Percentiles rank a stretch among this genome's conserved stretches.
Conservation (phyloP, 2,113 vertebrate species). For the Thalassoma bifasciatum region DNA sequence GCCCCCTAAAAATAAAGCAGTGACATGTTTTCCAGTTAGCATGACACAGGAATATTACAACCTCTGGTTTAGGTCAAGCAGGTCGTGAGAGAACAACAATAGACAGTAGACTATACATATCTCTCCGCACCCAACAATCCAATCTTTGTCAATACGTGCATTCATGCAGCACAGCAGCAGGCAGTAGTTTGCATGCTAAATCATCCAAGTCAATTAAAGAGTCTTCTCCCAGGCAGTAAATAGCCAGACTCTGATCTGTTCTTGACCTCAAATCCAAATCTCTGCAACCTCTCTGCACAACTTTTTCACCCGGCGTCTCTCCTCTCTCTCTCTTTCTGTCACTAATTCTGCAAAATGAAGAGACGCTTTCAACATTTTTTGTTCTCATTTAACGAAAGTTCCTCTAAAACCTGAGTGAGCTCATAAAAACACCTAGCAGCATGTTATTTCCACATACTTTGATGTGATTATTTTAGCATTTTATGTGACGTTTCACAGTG, state of each 20-base stretch:
- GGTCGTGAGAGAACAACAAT: constrained; percentile 32
- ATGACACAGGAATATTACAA: constrained; percentile 12
- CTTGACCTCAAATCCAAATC: constrained; percentile 65
- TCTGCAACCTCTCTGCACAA: constrained; percentile 48
- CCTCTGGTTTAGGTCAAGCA: constrained; percentile 13
- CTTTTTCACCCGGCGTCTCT: constrained; percentile 46
- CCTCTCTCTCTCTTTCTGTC: constrained; percentile 30
- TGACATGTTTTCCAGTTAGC: neutral
- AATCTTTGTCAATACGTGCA: constrained; percentile 57
- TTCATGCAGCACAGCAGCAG: constrained; percentile 63
- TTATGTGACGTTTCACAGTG: constrained; percentile 25
- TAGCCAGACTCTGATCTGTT: constrained; percentile 65
- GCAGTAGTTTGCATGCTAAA: constrained; percentile 68
- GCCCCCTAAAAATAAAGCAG: too few species aligned
- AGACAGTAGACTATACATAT: constrained; percentile 61
- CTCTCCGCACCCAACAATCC: constrained; percentile 22
- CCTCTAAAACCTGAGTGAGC: neutral
- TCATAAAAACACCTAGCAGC: neutral
- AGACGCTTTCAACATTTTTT: constrained; percentile 27
- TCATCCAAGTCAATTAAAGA: constrained; percentile 72
- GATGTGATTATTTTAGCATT: constrained; percentile 32
- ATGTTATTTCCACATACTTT: constrained; percentile 18
- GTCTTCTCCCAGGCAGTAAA: constrained; percentile 66
- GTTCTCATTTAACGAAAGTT: neutral
- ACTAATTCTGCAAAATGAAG: constrained; percentile 21